phyloP scores from a whole-genome alignment of 2,797 vertebrate genomes.

The Discoglossus pictus region DNA sequence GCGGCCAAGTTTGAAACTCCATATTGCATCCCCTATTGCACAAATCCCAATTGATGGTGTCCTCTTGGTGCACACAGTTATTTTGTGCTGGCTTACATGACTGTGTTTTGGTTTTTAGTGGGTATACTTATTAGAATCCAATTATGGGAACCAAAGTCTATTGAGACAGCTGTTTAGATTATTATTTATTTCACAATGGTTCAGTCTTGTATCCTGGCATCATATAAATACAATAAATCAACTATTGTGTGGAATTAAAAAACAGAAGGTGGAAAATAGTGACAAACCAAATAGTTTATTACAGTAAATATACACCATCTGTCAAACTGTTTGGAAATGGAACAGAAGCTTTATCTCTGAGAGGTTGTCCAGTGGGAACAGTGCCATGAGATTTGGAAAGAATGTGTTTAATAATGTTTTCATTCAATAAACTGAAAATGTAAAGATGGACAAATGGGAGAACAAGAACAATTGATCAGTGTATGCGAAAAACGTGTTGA shows the following conservation, averaged over 20 bases:
- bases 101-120: no score
- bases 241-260: background rate
- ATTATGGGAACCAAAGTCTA: no score
- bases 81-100: no score
- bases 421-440: background rate
- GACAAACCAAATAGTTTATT: constrained; percentile 8
- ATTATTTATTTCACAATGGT: background rate
- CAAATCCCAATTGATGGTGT: no score
- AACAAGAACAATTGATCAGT: background rate
- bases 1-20: no score
- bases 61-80: no score
- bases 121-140: no score
- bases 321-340: background rate
- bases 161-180: background rate
- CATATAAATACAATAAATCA: constrained; percentile 7
- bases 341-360: background rate
- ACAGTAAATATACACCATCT: constrained; percentile 29
- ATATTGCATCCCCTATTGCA: no score
- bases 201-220: constrained; percentile 31
- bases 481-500: no score
- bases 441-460: background rate
- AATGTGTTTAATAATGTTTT: background rate
- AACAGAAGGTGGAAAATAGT: constrained; percentile 10
- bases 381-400: background rate
- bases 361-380: background rate